Evolutionary conservation across 2,797 vertebrate genomes (phyloP).

Genomic region (Lepus townsendii): DNA sequence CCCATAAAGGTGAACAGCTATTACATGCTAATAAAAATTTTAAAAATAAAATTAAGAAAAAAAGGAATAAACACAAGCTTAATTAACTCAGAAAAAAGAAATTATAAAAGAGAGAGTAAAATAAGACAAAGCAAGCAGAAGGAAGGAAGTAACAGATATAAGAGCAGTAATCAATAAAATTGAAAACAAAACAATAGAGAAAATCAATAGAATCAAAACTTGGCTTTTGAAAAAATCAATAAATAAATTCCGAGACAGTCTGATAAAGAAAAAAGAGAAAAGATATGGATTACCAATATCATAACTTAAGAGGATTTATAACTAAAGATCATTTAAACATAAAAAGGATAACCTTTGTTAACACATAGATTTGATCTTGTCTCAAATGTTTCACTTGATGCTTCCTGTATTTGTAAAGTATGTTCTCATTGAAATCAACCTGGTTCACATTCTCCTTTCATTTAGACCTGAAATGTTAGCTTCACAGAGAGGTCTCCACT

Average conservation of each 20-base stretch:
- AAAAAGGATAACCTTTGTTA: neutral
- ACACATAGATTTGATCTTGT: no score
- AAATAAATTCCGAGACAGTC: neutral
- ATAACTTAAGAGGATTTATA: neutral
- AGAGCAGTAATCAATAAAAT: neutral
- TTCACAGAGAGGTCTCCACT: no score
- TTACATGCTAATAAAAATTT: no score
- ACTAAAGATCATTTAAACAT: neutral
- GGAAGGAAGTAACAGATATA: neutral
- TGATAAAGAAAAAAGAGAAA: neutral
- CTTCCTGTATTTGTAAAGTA: no score
- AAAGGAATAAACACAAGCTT: no score
- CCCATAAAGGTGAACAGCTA: no score
- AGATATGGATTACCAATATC: neutral
- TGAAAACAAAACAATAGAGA: neutral
- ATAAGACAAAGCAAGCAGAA: neutral
- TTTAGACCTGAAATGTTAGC: no score
- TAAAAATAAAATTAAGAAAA: no score
- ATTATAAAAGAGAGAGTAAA: neutral
- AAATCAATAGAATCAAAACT: neutral
- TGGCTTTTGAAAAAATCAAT: constrained; percentile 2
- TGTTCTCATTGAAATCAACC: no score
- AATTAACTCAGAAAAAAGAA: no score
- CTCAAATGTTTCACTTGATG: no score
- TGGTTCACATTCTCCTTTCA: no score